phyloP scores from a whole-genome alignment of 2,888 invertebrate genomes.

The Heliconius ethilla region DNA sequence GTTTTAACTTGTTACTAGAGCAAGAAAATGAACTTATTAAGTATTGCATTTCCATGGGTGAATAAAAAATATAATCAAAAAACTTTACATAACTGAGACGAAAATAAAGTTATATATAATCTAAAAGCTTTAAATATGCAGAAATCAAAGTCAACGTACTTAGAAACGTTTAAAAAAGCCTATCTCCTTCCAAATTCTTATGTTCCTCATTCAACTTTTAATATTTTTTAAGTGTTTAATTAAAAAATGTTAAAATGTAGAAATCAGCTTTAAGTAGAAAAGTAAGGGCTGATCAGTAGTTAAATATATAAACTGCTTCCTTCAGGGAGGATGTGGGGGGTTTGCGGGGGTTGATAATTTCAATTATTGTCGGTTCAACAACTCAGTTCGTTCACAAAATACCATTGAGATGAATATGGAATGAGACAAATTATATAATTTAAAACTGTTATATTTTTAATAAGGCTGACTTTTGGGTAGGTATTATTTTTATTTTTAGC shows the following conservation, averaged over 20 bases:
- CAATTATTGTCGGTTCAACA: slow-evolving; percentile 24
- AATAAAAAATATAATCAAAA: too few species aligned
- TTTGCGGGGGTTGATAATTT: slow-evolving; percentile 19
- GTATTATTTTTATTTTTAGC: neutral
- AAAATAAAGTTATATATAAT: too few species aligned
- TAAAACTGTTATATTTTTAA: neutral
- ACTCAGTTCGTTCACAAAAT: slow-evolving; percentile 9
- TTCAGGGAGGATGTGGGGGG: neutral
- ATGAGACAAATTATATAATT: neutral
- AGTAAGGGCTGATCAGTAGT: neutral
- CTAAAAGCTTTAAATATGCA: too few species aligned
- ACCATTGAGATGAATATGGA: slow-evolving; percentile 11
- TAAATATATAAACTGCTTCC: neutral
- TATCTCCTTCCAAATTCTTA: neutral
- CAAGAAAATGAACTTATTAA: too few species aligned
- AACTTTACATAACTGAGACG: too few species aligned
- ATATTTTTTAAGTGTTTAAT: too few species aligned
- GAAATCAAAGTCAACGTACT: too few species aligned
- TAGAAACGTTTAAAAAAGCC: too few species aligned
- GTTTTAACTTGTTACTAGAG: too few species aligned
- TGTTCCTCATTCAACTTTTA: neutral
- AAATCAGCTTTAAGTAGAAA: neutral
- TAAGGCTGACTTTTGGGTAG: neutral
- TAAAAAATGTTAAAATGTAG: too few species aligned
- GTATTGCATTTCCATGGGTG: too few species aligned